Evolutionary conservation across 1,140 invertebrate species (phyloP).

Genomic region (Diorhabda carinulata): DNA sequence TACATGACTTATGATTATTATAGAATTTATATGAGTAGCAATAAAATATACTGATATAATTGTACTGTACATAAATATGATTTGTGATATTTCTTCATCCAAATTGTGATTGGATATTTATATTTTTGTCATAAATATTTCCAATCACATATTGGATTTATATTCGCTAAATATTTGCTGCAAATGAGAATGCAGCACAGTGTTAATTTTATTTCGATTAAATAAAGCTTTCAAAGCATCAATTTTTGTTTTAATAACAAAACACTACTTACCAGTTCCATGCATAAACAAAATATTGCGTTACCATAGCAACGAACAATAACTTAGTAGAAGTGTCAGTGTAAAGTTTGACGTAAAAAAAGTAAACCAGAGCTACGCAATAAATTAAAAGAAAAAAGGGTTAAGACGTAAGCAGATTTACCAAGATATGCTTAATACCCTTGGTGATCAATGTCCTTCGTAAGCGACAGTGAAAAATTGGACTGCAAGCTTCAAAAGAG

Average conservation of each 20-base stretch:
- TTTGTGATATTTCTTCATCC: constrained; percentile 19
- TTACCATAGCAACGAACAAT: too few relatives aligned
- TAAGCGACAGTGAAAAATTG: too few relatives aligned
- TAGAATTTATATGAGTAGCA: constrained; percentile 17
- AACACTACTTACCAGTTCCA: too few relatives aligned
- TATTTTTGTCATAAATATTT: constrained; percentile 13
- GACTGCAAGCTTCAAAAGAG: too few relatives aligned
- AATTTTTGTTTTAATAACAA: background rate
- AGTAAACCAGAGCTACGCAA: too few relatives aligned
- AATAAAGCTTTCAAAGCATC: constrained; percentile 12
- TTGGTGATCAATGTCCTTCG: too few relatives aligned
- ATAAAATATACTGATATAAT: constrained; percentile 4
- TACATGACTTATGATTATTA: constrained; percentile 9
- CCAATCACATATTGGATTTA: constrained; percentile 3
- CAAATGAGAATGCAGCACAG: constrained; percentile 6
- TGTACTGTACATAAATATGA: constrained; percentile 7
- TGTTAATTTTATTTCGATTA: constrained; percentile 6
- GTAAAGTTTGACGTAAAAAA: too few relatives aligned
- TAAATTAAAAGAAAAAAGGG: too few relatives aligned
- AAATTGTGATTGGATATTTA: constrained; percentile 11
- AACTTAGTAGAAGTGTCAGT: too few relatives aligned
- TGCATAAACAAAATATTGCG: too few relatives aligned
- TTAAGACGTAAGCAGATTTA: too few relatives aligned
- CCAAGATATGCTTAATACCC: too few relatives aligned
- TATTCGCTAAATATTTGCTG: constrained; percentile 1